These are phyloP conservation scores for Montipora efflorescens DNA, from an alignment of 64 coral and sea anemone genomes.

Conservation along the genomic window DNA sequence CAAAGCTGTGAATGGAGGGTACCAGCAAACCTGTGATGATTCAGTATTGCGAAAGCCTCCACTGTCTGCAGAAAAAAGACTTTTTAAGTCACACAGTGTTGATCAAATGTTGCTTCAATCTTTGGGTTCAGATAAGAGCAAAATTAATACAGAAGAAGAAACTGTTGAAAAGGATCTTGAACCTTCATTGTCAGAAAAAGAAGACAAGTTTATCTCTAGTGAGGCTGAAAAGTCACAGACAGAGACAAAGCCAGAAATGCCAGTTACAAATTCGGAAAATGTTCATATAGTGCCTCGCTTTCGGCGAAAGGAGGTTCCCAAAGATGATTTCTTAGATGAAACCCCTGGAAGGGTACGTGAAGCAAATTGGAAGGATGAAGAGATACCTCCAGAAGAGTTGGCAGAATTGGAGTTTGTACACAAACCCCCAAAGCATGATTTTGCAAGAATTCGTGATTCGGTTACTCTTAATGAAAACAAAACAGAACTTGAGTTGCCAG, in stretches of 20 bases:
- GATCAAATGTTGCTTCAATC: neutral
- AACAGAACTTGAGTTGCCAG: neutral
- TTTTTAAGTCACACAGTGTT: constrained; percentile 84
- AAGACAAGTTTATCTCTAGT: constrained; percentile 18
- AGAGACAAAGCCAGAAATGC: neutral
- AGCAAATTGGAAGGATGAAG: constrained; percentile 89
- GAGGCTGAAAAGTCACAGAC: constrained; percentile 5
- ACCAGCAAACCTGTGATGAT: constrained; percentile 62
- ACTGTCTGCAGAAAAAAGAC: neutral
- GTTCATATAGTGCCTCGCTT: neutral
- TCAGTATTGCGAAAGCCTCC: constrained; percentile 54
- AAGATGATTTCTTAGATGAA: constrained; percentile 30
- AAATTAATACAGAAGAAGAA: neutral
- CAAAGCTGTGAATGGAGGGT: constrained; percentile 25
- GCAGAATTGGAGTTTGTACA: neutral
- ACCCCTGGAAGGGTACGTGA: constrained; percentile 49
- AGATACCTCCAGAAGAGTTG: constrained; percentile 73
- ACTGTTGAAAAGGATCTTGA: neutral
- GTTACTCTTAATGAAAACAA: neutral
- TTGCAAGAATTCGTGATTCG: neutral
- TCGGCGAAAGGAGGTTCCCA: constrained; percentile 3
- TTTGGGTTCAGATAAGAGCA: neutral
- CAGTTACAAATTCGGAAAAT: neutral
- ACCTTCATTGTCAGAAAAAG: neutral
- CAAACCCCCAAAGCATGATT: neutral